These are phyloP conservation scores for Tenthredo notha DNA, from an alignment of 2,888 invertebrate species.

Conservation along the genomic window DNA sequence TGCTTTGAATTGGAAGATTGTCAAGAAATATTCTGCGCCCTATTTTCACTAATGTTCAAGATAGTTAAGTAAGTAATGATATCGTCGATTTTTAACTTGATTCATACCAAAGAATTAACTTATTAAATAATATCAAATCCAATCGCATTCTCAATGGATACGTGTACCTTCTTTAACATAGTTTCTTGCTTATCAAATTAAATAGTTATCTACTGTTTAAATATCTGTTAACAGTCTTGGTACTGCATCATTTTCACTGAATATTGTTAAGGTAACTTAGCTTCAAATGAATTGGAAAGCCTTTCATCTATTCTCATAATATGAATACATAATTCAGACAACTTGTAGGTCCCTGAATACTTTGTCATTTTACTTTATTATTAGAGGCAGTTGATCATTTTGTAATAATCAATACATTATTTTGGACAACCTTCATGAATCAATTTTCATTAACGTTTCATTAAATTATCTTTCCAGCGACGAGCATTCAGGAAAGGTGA, in stretches of 20 bases:
- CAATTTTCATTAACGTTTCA: slow-evolving; percentile 17
- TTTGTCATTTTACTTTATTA: background rate
- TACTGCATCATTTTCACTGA: background rate
- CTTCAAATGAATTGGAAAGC: background rate
- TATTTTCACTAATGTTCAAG: slow-evolving; percentile 96
- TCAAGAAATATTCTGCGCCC: slow-evolving; percentile 96
- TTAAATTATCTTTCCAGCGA: slow-evolving; percentile 82
- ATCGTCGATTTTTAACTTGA: background rate
- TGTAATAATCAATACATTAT: background rate
- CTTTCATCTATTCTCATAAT: background rate
- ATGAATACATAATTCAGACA: background rate
- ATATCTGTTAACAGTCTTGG: background rate
- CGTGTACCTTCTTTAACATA: background rate
- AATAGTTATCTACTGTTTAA: background rate
- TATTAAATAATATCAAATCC: background rate
- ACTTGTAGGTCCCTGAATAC: background rate
- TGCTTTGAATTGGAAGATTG: slow-evolving; percentile 98
- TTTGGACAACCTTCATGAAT: background rate
- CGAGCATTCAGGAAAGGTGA: slow-evolving; percentile 97
- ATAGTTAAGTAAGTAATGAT: slow-evolving; percentile 92
- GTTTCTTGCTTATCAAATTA: background rate
- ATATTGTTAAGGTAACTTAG: background rate
- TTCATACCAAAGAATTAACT: background rate
- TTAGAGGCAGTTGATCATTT: background rate
- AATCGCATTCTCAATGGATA: background rate